phyloP scores from a whole-genome alignment of 2,113 vertebrate genomes.

The Phasianus colchicus region DNA sequence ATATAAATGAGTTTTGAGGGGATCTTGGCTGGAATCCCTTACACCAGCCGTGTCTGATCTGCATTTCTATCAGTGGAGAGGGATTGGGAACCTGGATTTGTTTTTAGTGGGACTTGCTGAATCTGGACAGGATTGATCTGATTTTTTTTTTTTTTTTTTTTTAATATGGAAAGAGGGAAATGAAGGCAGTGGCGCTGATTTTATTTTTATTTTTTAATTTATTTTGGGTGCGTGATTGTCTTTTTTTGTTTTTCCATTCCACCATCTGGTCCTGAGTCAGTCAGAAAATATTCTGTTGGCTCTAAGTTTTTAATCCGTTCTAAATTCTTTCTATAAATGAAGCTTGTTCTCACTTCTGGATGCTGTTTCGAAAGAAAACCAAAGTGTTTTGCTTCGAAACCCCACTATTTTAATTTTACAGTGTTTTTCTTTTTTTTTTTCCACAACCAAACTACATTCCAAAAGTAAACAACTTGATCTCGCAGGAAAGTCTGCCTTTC shows the following conservation, averaged over 20 bases:
- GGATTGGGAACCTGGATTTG: fast-evolving
- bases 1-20: not conserved
- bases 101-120: not conserved
- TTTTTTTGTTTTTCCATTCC: not conserved
- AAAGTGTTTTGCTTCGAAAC: not conserved
- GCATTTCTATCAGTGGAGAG: fast-evolving
- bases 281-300: slow-evolving; percentile 24
- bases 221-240: not conserved
- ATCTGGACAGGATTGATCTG: not conserved
- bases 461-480: not conserved
- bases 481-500: not conserved
- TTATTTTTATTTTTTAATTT: not conserved
- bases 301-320: not conserved
- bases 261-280: slow-evolving; percentile 42
- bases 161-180: not conserved
- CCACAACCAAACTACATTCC: not conserved
- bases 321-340: not conserved
- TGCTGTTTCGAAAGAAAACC: not conserved
- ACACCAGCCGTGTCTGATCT: fast-evolving
- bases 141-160: not conserved
- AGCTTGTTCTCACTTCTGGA: not conserved
- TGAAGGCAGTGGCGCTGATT: not conserved
- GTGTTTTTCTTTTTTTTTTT: not conserved
- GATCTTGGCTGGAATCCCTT: fast-evolving
- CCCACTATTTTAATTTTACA: not conserved